These are phyloP conservation scores for Rhinoraja longicauda DNA, from an alignment of 2,797 vertebrate species.

Conservation along the genomic window DNA sequence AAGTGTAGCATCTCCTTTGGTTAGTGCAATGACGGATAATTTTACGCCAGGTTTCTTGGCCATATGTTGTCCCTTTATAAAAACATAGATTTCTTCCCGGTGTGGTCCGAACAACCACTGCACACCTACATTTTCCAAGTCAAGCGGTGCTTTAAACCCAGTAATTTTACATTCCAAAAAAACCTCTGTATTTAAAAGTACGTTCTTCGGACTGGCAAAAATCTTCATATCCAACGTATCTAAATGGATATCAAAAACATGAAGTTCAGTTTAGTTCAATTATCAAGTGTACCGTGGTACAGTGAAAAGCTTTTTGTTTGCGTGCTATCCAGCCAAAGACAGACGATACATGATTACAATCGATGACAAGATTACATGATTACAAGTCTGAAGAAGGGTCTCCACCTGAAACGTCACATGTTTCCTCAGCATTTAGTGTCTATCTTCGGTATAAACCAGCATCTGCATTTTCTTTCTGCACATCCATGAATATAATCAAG, in stretches of 20 bases:
- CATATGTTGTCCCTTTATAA: background rate
- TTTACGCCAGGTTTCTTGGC: background rate
- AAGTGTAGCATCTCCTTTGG: slow-evolving; percentile 18
- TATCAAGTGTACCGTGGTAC: no score
- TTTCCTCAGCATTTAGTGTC: no score
- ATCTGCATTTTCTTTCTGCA: no score
- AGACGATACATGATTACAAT: no score
- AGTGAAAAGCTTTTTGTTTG: no score
- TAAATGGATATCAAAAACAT: background rate
- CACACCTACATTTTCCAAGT: background rate
- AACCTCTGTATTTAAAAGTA: background rate
- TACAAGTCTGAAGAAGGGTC: no score
- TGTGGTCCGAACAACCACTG: background rate
- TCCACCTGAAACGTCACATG: no score
- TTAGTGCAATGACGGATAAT: background rate
- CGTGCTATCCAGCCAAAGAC: no score
- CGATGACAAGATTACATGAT: no score
- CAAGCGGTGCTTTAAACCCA: background rate
- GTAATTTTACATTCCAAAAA: background rate
- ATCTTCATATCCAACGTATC: background rate
- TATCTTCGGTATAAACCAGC: no score
- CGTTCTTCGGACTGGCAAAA: background rate
- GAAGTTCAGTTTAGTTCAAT: no score
- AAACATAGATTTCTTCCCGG: background rate
- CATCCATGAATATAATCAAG: no score